These are phyloP conservation scores for Drosophila kikkawai DNA, from an alignment of 1,140 invertebrate genomes.

Conservation along the genomic window DNA sequence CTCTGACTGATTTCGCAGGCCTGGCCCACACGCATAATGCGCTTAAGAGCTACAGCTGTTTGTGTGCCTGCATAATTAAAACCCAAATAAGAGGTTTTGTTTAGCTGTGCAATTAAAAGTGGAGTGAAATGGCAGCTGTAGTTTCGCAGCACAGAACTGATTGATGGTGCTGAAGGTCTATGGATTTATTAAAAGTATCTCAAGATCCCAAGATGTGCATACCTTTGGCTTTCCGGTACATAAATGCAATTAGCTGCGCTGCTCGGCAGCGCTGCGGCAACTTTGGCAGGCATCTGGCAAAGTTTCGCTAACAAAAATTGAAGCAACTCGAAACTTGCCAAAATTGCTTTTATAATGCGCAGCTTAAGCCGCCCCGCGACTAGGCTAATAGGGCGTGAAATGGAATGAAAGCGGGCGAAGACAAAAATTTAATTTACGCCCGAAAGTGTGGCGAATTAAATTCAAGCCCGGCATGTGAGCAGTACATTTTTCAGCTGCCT, in stretches of 20 bases:
- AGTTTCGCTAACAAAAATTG: slow-evolving; percentile 69
- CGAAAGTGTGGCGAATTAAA: slow-evolving; percentile 59
- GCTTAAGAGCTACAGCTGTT: not conserved
- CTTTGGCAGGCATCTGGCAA: slow-evolving; percentile 56
- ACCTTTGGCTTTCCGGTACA: not conserved
- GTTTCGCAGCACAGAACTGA: not conserved
- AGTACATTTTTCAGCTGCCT: slow-evolving; percentile 57
- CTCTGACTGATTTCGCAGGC: no score
- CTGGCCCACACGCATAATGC: slow-evolving; percentile 1
- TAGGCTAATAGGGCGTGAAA: slow-evolving; percentile 62
- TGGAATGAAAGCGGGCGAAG: slow-evolving; percentile 6
- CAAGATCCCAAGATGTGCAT: not conserved
- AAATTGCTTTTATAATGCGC: slow-evolving; percentile 77
- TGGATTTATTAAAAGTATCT: slow-evolving; percentile 5
- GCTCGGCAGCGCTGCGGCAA: slow-evolving; percentile 7
- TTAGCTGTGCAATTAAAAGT: slow-evolving; percentile 11
- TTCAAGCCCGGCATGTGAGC: slow-evolving; percentile 51
- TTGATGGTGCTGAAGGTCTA: slow-evolving; percentile 1
- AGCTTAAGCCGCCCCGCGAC: slow-evolving; percentile 40
- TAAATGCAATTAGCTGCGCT: slow-evolving; percentile 39
- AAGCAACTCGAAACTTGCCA: slow-evolving; percentile 69
- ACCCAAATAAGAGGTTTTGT: not conserved
- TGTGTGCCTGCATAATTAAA: slow-evolving; percentile 6
- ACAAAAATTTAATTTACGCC: slow-evolving; percentile 41
- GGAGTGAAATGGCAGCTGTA: not conserved